phyloP scores from a whole-genome alignment of 1,140 invertebrate genomes.

The Drosophila teissieri region DNA sequence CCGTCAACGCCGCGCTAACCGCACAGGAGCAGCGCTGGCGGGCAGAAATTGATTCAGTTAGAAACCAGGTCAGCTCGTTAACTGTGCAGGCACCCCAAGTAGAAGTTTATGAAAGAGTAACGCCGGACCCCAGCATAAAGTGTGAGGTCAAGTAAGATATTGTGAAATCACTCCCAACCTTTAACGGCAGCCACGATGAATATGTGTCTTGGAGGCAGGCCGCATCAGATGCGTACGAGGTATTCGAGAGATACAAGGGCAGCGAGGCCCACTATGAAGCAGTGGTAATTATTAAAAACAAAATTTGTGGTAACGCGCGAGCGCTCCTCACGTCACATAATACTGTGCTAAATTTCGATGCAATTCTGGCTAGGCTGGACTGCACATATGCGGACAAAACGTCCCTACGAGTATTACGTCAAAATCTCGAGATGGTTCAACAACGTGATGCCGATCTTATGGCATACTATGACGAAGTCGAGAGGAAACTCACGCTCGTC shows the following conservation, averaged over 20 bases:
- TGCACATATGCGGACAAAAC: conserved; percentile 17
- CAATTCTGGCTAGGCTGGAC: conserved; percentile 13
- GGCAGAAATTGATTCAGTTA: not conserved
- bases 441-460: conserved; percentile 8
- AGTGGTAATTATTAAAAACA: conserved; percentile 1
- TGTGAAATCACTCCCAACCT: not conserved
- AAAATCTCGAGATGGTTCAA: not conserved
- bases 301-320: conserved; percentile 1
- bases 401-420: conserved; percentile 3
- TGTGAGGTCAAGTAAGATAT: conserved; percentile 3
- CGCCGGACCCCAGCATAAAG: not conserved
- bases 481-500: conserved; percentile 5
- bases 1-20: not conserved
- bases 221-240: not conserved
- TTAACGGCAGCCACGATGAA: not conserved
- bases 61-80: not conserved
- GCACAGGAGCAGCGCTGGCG: conserved; percentile 1
- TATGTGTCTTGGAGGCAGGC: too few relatives aligned
- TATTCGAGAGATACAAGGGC: conserved; percentile 3
- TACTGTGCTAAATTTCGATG: conserved; percentile 2
- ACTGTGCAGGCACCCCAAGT: conserved; percentile 7
- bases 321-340: conserved; percentile 1
- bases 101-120: not conserved
- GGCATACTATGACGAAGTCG: conserved; percentile 6
- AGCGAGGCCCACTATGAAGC: conserved; percentile 1